A percentile compares a stretch with the other conserved stretches of the same genome.
Evolutionary conservation across 2,888 invertebrate species (phyloP).

Genomic region (Podotricha telesiphe): DNA sequence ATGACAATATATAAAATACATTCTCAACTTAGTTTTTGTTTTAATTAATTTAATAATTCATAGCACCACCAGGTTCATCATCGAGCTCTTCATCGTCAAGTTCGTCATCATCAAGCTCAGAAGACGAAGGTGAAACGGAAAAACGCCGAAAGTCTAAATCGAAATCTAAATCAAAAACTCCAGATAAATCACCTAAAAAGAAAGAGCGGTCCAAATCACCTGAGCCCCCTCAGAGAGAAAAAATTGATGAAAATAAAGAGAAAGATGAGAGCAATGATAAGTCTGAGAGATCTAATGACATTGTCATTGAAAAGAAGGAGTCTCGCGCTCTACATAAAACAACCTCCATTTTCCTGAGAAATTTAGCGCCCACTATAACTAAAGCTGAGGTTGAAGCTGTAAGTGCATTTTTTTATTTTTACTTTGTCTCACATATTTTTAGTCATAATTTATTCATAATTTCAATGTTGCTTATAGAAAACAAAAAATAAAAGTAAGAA

Average conservation of each 20-base stretch:
- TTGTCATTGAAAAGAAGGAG: conserved; percentile 72
- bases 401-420: conserved; percentile 60
- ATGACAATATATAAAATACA: too few relatives aligned
- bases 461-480: too few relatives aligned
- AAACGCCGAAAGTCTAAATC: conserved; percentile 72
- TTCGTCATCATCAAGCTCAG: conserved; percentile 79
- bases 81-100: conserved; percentile 80
- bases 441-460: too few relatives aligned
- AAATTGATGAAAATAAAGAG: conserved; percentile 61
- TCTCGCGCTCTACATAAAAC: conserved; percentile 95
- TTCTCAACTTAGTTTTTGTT: too few relatives aligned
- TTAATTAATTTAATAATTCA: conserved; percentile 13
- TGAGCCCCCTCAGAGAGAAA: conserved; percentile 50
- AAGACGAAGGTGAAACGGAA: conserved; percentile 73
- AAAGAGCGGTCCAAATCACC: conserved; percentile 69
- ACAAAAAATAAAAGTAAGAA: too few relatives aligned
- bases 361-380: conserved; percentile 97
- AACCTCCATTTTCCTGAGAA: conserved; percentile 97
- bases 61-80: conserved; percentile 79
- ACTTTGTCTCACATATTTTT: background rate
- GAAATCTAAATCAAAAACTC: conserved; percentile 64
- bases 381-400: conserved; percentile 98
- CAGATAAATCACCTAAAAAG: conserved; percentile 67
- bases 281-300: conserved; percentile 79
- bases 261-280: conserved; percentile 71